Evolutionary conservation across 2,888 invertebrate genomes (phyloP), one percentile per base, ranked within the genome.

Genomic region (Copidosoma aretas): DNA sequence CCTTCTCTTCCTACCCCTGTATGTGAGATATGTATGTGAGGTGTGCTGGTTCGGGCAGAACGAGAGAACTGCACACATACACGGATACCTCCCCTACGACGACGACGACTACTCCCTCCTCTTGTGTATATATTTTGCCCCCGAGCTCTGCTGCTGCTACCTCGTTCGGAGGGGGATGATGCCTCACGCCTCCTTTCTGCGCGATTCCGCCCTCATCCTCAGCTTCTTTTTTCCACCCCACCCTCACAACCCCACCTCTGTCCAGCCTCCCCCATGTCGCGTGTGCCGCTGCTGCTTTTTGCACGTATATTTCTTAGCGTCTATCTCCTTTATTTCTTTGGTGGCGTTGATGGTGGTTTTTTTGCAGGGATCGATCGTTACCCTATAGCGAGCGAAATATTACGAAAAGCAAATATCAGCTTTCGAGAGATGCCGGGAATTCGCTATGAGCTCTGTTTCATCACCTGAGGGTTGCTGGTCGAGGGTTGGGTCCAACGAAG

Each of bases 1-100:
- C 62, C 67, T 24, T 46, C 22, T 53, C 53, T 15, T 43, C 21
- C 53, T 22, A 21, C 53, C 39, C 51, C 54, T 53, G 32, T 32
- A 8, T 32, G 32, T 32, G 32, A 5, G 32, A n/a, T 32, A 8
- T 32, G 32, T 32, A 8, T 32, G 32, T 32, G 32, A 5, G 32
- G 32, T 32, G 32, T 32, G 32, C 8, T 3, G 3, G 32, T 32
- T 3, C 8, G 8, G 3, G 32, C 32, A 8, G 8, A 32, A 32
- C 32, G 32, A 32, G 32, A 32, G 32, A 32, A 32, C 32, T 12
- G 12, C 43, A 12, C 12, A 46, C 12, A 46, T 12, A 46, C 43
- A 46, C 43, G 12, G 32, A 32, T 3, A 8, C 32, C 32, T 32
- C 32, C 32, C 32, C 32, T 32, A 8, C 32, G 4, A 32, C 32